phyloP scores from a whole-genome alignment of 2,888 invertebrate genomes.

The Cephus spinipes region DNA sequence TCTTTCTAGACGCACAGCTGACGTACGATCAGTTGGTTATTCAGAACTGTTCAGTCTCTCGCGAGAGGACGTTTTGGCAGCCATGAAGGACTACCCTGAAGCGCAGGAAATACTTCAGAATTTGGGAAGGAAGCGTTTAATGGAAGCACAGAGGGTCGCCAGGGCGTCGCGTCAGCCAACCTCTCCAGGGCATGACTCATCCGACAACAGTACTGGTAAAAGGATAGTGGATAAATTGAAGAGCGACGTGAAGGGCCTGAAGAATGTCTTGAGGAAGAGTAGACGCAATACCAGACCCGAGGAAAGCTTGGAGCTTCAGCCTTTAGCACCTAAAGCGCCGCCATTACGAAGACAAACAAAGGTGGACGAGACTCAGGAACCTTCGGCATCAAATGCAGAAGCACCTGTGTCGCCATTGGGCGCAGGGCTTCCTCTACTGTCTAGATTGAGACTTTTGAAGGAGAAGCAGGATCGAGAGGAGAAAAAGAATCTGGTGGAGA shows the following conservation, averaged over 20 bases:
- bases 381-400: slow-evolving; percentile 65
- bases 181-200: slow-evolving; percentile 75
- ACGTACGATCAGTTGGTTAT: slow-evolving; percentile 95
- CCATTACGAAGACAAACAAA: slow-evolving; percentile 65
- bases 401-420: slow-evolving; percentile 82
- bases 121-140: slow-evolving; percentile 85
- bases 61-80: slow-evolving; percentile 91
- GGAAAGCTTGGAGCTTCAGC: slow-evolving; percentile 79
- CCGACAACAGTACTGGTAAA: slow-evolving; percentile 77
- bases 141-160: slow-evolving; percentile 76
- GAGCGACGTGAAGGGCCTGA: slow-evolving; percentile 83
- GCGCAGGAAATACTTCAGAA: slow-evolving; percentile 95
- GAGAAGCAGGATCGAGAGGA: slow-evolving; percentile 81
- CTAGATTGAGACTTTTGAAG: slow-evolving; percentile 82
- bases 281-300: slow-evolving; percentile 65
- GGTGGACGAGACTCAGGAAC: slow-evolving; percentile 64
- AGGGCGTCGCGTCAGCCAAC: slow-evolving; percentile 72
- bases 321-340: slow-evolving; percentile 67
- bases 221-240: slow-evolving; percentile 86
- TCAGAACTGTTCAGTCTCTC: slow-evolving; percentile 95
- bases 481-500: slow-evolving; percentile 51
- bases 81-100: slow-evolving; percentile 97
- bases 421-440: slow-evolving; percentile 84
- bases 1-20: slow-evolving; percentile 85
- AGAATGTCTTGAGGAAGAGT: slow-evolving; percentile 72